Base-by-base conservation (phyloP, 1,140 invertebrate species). In the Phocides pigmalion region DNA sequence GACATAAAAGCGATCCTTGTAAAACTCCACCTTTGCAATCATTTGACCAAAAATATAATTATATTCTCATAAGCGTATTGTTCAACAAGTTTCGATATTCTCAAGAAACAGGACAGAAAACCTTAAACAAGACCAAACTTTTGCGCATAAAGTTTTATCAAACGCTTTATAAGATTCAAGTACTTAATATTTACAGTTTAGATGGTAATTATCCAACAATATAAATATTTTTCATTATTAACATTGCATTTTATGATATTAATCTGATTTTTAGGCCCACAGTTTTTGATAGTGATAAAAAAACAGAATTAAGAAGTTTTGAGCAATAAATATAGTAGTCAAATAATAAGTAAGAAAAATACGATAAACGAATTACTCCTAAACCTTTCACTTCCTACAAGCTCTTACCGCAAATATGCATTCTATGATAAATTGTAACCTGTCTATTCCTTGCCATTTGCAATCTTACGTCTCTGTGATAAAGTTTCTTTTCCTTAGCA, bases 401-500 rank as follows among this genome's bases (percentile, higher is more conserved):
- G 66, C 74, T 71, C 64, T 62, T 72, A 67, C 42, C 17, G 32
- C 64, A 46, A 67, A 63, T 50, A 65, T 42, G 67, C 62, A 59
- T 51, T 68, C 58, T 71, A 70, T 53, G 51, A 59, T 65, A 72
- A 37, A 39, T 19, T 66, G 47, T 49, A 62, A 56, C 51, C 61
- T 63, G 64, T 70, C 67, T 66, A 62, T 62, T 63, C 41, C 62
- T 28, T 20, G 42, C 62, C 65, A 64, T 53, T 47, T 39, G 62
- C 54, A 49, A 68, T 64, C 70, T 68, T 72, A 66, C 62, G 22
- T 70, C 61, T 62, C 74, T 70, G 71, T 77, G 70, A 75, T 74
- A 67, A 61, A 62, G 53, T 68, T 66, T 54, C 68, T 68, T 71
- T 74, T 56, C 64, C 54, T 72, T 61, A 49, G 4, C 71, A 73